Evolutionary conservation across 2,797 vertebrate genomes (phyloP).

Genomic region (Bucorvus abyssinicus): DNA sequence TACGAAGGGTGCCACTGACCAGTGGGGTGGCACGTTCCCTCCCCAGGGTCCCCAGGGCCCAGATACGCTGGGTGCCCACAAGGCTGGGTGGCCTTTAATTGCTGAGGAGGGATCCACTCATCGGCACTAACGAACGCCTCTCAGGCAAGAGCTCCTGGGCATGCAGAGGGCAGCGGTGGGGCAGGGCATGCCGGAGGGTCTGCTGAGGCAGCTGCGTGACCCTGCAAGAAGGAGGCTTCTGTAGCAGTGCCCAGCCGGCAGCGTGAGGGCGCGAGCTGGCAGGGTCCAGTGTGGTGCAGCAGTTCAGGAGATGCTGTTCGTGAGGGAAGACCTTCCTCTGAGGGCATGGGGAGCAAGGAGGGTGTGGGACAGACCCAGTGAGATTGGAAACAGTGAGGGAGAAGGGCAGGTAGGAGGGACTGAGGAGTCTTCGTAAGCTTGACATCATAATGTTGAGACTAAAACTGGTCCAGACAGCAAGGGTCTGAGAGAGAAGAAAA

Average conservation of each 20-base stretch:
- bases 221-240: neutral
- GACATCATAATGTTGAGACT: neutral
- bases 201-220: neutral
- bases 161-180: neutral
- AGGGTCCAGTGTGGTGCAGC: neutral
- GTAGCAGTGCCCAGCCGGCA: neutral
- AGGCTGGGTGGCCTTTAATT: neutral
- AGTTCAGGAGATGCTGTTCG: neutral
- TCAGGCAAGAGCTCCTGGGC: no score
- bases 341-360: neutral
- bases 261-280: neutral
- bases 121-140: accelerated
- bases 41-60: neutral
- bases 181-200: neutral
- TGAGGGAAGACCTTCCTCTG: neutral
- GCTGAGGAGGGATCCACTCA: neutral
- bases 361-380: neutral
- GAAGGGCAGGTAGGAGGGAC: neutral
- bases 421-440: neutral
- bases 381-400: neutral
- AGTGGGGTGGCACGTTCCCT: accelerated
- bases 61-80: neutral
- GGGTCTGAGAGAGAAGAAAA: neutral
- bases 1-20: neutral
- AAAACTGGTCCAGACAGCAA: neutral